phyloP scores from a whole-genome alignment of 2,797 vertebrate genomes.

The Acanthis flammea region DNA sequence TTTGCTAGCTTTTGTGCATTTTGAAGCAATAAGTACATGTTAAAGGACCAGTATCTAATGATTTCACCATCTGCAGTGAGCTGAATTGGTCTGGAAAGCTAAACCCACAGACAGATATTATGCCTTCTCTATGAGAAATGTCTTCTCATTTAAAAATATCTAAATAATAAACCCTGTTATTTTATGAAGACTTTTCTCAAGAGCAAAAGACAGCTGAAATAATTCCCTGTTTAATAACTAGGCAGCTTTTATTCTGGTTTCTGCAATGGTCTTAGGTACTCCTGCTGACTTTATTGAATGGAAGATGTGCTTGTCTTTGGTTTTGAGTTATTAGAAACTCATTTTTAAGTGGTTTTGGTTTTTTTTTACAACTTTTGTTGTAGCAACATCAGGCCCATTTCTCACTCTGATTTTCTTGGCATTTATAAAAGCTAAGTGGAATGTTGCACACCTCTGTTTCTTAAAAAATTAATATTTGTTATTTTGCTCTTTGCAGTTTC shows the following conservation, averaged over 20 bases:
- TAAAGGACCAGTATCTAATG: neutral
- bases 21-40: neutral
- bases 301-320: neutral
- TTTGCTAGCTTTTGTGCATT: neutral
- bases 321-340: neutral
- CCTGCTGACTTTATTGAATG: neutral
- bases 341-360: neutral
- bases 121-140: neutral
- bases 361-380: neutral
- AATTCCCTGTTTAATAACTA: neutral
- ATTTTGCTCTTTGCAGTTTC: constrained; percentile 81
- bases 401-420: neutral
- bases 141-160: neutral
- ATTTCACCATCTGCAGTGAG: neutral
- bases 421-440: neutral
- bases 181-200: neutral
- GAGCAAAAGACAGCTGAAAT: neutral
- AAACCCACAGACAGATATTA: neutral
- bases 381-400: neutral
- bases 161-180: neutral
- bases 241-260: neutral
- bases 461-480: neutral
- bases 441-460: neutral
- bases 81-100: neutral
- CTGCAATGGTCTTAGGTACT: neutral